Evolutionary conservation across 2,113 vertebrate species (phyloP), one percentile per base, ranked within the genome.

Genomic region (Bagarius yarrelli): DNA sequence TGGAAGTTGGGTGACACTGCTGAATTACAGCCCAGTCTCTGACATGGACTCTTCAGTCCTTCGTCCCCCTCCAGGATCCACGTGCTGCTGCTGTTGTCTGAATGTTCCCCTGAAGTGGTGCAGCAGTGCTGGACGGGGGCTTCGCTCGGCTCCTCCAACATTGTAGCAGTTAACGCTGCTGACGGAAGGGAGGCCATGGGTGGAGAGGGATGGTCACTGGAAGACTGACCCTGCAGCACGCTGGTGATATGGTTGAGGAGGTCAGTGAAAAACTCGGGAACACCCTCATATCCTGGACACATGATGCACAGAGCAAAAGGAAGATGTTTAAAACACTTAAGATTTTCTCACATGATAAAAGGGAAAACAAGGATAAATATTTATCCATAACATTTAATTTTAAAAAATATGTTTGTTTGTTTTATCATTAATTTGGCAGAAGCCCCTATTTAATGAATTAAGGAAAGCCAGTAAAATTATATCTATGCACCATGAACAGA

Each of bases 1-100:
- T 99, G 97, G 92, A 99, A 99, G 93, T 95, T 97, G 86, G 97
- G 96, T 15, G 97, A 96, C 92, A 98, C 92, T 27, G 95, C 87
- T 0, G 95, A 90, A 80, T 96, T 98, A 91, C 96, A 98, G 90
- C 95, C 95, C 80, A 98, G 96, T 97, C 97, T 97, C 94, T 97
- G 97, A 85, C 96, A 94, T 2, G 94, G 92, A 84, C 95, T 92
- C 88, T 96, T 98, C 85, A 91, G 88, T 25, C 88, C 93, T 30
- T 89, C 89, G 13, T 95, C 96, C 0, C 86, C 94, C 87, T 97
- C 96, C 53, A 95, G 90, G 84, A 93, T 94, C 96, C 96, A 97
- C 18, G 89, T 86, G 85, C 86, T 89, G 87, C 86, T 89, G 85
- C 80, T 78, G 18, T 21, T 56, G 57, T 86, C 32, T n/a, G 93